phyloP scores from a whole-genome alignment of 2,797 vertebrate genomes.

The Syngnathus acus region DNA sequence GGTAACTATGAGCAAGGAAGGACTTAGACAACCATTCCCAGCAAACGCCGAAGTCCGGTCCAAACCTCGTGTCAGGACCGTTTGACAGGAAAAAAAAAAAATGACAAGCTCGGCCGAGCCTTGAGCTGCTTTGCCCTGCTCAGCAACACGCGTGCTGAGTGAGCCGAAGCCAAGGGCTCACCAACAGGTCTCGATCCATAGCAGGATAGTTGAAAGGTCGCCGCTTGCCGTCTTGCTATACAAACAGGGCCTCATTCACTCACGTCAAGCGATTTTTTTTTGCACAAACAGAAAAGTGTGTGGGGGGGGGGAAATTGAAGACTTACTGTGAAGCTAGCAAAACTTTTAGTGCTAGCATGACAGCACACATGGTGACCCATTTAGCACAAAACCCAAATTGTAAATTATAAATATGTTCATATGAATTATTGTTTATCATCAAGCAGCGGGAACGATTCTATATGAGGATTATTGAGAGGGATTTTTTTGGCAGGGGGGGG shows the following conservation, averaged over 20 bases:
- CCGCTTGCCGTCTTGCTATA: constrained; percentile 45
- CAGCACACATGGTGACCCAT: constrained; percentile 1
- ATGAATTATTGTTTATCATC: neutral
- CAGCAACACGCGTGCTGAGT: constrained; percentile 73
- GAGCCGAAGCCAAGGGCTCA: constrained; percentile 68
- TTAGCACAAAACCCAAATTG: neutral
- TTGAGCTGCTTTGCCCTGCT: constrained; percentile 68
- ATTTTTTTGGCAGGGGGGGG: neutral
- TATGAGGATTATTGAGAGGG: no score
- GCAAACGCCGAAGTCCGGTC: constrained; percentile 36
- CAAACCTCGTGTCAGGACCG: constrained; percentile 40
- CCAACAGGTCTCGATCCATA: constrained; percentile 72
- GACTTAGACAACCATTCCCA: constrained; percentile 10
- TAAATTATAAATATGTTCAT: neutral
- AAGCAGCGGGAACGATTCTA: neutral
- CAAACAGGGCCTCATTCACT: constrained; percentile 48
- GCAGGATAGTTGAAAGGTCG: constrained; percentile 72
- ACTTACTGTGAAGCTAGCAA: constrained; percentile 2
- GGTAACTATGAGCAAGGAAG: neutral
- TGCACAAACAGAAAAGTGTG: neutral
- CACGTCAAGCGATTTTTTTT: constrained; percentile 14
- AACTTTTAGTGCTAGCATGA: neutral
- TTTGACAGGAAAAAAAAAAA: constrained; percentile 47
- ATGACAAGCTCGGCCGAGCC: constrained; percentile 35
- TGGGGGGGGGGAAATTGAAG: neutral